These are phyloP conservation scores for Carcharodon carcharias DNA, from an alignment of 2,797 vertebrate genomes.

Conservation along the genomic window DNA sequence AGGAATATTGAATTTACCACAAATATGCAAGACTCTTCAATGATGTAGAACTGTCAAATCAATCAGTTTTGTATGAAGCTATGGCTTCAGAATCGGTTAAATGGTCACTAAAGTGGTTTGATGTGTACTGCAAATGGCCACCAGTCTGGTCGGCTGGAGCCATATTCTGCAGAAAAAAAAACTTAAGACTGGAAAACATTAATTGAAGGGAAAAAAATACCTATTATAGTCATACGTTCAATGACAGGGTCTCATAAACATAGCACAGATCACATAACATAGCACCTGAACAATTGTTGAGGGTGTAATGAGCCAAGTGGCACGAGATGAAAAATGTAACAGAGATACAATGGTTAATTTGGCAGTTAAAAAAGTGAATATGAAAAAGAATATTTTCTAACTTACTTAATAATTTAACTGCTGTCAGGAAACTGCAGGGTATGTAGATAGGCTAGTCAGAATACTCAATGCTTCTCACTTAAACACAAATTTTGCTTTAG, in stretches of 20 bases:
- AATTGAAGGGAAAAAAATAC: conserved; percentile 14
- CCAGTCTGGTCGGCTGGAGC: conserved; percentile 24
- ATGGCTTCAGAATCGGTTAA: conserved; percentile 27
- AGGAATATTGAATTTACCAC: background rate
- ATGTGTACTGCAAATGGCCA: conserved; percentile 19
- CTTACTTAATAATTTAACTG: conserved; percentile 18
- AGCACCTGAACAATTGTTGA: background rate
- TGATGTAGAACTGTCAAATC: background rate
- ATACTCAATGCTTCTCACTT: background rate
- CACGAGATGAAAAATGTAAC: background rate
- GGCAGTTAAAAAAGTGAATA: background rate
- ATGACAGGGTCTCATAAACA: conserved; percentile 25
- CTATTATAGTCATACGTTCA: background rate
- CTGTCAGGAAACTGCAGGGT: background rate
- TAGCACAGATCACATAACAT: background rate
- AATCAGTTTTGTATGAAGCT: background rate
- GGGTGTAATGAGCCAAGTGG: background rate
- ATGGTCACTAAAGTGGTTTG: conserved; percentile 21
- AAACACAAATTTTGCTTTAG: background rate
- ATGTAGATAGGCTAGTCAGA: background rate
- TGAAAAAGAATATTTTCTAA: background rate
- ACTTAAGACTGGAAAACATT: background rate
- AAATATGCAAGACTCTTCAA: background rate
- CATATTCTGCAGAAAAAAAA: background rate
- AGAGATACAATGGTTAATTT: background rate